Conservation (phyloP, 2,797 vertebrate species). For the Spondyliosoma cantharus region DNA sequence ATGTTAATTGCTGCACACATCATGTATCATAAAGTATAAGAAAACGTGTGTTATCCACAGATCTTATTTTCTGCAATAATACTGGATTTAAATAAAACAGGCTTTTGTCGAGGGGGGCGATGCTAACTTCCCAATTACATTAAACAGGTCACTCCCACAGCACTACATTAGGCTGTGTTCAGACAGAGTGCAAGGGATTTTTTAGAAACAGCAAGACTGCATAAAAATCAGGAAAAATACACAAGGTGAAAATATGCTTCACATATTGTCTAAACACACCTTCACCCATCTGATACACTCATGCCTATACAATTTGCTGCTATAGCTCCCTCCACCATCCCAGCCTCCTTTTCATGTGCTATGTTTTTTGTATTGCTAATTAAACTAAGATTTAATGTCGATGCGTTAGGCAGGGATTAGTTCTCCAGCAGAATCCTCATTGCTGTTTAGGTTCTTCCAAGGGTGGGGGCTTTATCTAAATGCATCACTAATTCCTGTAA, state of each 20-base stretch:
- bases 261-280: neutral
- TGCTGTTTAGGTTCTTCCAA: neutral
- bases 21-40: too few species aligned
- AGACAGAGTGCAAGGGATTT: neutral
- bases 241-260: neutral
- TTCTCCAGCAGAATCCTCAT: neutral
- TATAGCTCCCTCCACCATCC: neutral
- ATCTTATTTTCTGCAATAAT: too few species aligned
- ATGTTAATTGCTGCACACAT: too few species aligned
- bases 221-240: neutral
- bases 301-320: too few species aligned
- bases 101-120: too few species aligned
- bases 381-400: too few species aligned
- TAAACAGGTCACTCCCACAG: too few species aligned
- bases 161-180: neutral
- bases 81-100: too few species aligned
- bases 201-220: neutral
- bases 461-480: neutral
- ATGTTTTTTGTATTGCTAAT: too few species aligned
- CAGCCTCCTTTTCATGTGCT: neutral
- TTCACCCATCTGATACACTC: neutral
- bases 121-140: too few species aligned
- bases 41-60: too few species aligned
- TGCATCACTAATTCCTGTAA: neutral
- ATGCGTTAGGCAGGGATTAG: too few species aligned